Percentiles rank a stretch among this genome's conserved stretches.
Conservation (phyloP, 2,888 invertebrate genomes). For the Patella depressa region DNA sequence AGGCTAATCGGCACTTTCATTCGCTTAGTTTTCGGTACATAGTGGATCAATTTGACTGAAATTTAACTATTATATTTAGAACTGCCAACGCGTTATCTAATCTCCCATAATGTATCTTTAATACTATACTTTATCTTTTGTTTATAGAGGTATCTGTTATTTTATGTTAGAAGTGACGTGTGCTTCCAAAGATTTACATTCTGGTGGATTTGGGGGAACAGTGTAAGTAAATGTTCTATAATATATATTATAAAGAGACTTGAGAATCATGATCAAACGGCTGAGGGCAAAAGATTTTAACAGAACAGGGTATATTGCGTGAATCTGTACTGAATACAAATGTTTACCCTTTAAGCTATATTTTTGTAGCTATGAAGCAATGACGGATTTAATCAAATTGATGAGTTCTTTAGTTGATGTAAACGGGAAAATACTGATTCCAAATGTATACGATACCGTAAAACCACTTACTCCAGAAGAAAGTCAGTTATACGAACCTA, state of each 20-base stretch:
- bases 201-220: conserved; percentile 94
- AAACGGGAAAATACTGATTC: conserved; percentile 87
- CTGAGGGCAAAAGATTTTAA: background rate
- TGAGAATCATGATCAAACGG: background rate
- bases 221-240: conserved; percentile 78
- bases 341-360: too few species aligned
- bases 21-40: too few species aligned
- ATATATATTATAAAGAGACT: background rate
- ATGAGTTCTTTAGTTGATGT: conserved; percentile 87
- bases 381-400: conserved; percentile 87
- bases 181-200: conserved; percentile 92
- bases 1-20: too few species aligned
- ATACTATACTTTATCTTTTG: conserved; percentile 16
- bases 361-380: conserved; percentile 76
- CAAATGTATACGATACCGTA: conserved; percentile 88
- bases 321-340: background rate
- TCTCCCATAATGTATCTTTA: too few species aligned
- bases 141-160: conserved; percentile 85
- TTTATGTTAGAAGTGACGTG: conserved; percentile 90
- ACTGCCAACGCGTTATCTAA: too few species aligned
- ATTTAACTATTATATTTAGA: too few species aligned
- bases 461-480: conserved; percentile 78
- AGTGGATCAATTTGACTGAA: too few species aligned
- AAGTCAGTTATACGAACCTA: conserved; percentile 80
- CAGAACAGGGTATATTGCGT: background rate